phyloP scores from a whole-genome alignment of 1,140 invertebrate species.

The Idris sp. region DNA sequence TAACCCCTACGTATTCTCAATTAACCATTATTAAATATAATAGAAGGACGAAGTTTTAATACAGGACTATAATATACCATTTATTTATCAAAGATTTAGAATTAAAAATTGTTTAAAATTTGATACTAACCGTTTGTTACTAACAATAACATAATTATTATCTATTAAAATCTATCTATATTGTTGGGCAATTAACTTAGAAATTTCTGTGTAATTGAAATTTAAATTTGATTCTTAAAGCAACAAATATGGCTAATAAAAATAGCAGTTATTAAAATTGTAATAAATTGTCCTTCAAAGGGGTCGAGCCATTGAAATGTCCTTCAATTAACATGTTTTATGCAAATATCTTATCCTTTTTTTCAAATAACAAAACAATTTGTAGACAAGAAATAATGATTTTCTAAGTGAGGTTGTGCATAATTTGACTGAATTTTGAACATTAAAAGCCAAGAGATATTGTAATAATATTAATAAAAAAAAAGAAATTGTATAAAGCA shows the following conservation, averaged over 20 bases:
- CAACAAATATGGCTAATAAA: conserved; percentile 8
- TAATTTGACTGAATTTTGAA: too few relatives aligned
- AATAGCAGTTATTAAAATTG: conserved; percentile 13
- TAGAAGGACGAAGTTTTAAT: background rate
- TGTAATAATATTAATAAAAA: too few relatives aligned
- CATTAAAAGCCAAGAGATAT: too few relatives aligned
- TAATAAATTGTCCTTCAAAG: conserved; percentile 20
- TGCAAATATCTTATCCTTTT: conserved; percentile 41
- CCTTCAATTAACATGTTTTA: conserved; percentile 33
- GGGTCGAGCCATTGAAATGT: conserved; percentile 12
- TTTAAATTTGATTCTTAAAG: conserved; percentile 11
- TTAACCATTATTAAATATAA: conserved; percentile 1
- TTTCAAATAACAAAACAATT: conserved; percentile 7
- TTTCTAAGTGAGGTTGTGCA: conserved; percentile 15
- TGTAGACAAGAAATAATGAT: conserved; percentile 22
- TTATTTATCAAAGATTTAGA: background rate
- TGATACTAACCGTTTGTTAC: too few relatives aligned
- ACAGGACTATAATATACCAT: background rate
- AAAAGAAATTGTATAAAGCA: too few relatives aligned
- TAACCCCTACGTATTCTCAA: conserved; percentile 1
- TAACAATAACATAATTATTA: background rate
- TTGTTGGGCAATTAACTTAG: background rate
- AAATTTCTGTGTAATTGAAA: conserved; percentile 7
- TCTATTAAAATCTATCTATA: background rate
- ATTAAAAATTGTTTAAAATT: background rate